Evolutionary conservation across 2,797 vertebrate genomes (phyloP).

Genomic region (Coluber constrictor): DNA sequence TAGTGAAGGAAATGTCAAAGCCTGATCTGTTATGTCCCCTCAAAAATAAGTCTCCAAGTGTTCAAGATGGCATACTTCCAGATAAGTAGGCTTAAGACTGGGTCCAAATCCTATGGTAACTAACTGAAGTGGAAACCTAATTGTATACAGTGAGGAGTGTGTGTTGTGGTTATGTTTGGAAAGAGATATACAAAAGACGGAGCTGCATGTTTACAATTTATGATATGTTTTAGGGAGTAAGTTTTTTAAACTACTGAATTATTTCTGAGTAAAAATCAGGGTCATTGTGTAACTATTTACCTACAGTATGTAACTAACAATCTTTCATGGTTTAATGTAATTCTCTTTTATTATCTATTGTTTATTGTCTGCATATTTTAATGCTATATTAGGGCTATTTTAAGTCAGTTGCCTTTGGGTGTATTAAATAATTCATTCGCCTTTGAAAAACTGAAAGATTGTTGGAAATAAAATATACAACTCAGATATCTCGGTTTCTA

Average conservation of each 20-base stretch:
- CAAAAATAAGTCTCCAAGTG: background rate
- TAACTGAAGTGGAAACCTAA: background rate
- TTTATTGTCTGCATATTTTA: background rate
- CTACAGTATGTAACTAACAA: background rate
- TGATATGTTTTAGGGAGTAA: background rate
- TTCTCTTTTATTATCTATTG: background rate
- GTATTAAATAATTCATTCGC: background rate
- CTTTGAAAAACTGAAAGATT: background rate
- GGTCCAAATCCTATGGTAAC: background rate
- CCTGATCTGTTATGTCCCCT: background rate
- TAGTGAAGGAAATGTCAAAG: background rate
- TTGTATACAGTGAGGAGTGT: background rate
- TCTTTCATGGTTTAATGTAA: background rate
- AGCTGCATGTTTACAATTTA: background rate
- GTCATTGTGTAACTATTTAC: background rate
- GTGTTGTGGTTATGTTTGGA: background rate
- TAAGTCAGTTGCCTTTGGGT: background rate
- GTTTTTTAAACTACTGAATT: background rate
- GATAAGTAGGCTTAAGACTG: background rate
- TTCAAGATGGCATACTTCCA: background rate
- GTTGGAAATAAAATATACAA: background rate
- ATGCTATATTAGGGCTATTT: background rate
- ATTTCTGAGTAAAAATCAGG: background rate
- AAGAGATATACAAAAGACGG: background rate
- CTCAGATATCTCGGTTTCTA: background rate